Evolutionary conservation across 1,140 invertebrate species (phyloP).

Genomic region (Colletes latitarsis): DNA sequence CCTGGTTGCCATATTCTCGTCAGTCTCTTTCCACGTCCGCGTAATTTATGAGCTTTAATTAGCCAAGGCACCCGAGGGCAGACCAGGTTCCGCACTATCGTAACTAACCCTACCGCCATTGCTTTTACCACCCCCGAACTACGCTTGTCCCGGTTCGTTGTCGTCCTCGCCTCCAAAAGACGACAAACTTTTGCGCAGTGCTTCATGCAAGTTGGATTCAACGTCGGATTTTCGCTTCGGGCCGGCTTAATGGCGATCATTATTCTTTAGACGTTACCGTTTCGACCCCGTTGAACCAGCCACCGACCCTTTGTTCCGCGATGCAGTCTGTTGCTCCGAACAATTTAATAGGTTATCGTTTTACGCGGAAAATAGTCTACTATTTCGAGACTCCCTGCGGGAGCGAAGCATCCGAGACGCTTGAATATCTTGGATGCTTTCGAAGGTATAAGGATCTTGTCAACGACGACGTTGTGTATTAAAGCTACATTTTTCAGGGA

Average conservation of each 20-base stretch:
- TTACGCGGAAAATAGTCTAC: background rate
- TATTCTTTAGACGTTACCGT: slow-evolving; percentile 22
- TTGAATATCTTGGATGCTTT: background rate
- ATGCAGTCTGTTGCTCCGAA: slow-evolving; percentile 35
- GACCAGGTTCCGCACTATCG: slow-evolving; percentile 32
- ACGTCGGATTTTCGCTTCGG: background rate
- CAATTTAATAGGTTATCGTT: background rate
- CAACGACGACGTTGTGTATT: background rate
- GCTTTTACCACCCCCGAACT: background rate
- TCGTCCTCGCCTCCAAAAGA: slow-evolving; percentile 44
- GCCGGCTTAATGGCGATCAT: background rate
- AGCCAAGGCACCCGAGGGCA: slow-evolving; percentile 53
- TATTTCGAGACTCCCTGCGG: background rate
- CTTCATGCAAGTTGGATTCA: background rate
- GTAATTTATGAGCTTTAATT: slow-evolving; percentile 70
- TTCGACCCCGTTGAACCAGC: background rate
- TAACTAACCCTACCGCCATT: slow-evolving; percentile 32
- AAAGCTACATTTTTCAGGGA: too few species aligned
- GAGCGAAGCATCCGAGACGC: background rate
- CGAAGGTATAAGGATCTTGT: background rate
- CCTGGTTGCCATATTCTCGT: slow-evolving; percentile 57
- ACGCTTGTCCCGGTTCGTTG: slow-evolving; percentile 14
- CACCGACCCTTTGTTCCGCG: slow-evolving; percentile 4
- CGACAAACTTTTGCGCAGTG: slow-evolving; percentile 26
- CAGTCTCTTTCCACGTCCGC: slow-evolving; percentile 51